Conservation (phyloP, 2,888 invertebrate species). For the Limnephilus marmoratus region DNA sequence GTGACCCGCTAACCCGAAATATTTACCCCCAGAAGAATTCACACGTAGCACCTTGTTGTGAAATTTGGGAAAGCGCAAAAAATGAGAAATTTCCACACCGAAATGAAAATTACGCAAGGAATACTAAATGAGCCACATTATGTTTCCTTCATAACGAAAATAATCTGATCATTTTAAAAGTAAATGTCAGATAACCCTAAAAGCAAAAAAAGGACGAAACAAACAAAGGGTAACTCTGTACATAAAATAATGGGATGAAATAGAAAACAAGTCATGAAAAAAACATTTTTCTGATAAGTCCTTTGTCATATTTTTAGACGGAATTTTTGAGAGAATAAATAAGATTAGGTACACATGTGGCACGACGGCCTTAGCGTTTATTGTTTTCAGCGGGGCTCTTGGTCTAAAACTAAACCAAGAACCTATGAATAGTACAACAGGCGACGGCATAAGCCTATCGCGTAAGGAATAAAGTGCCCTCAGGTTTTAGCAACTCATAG, state of each 20-base stretch:
- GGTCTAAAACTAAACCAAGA: not conserved
- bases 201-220: not conserved
- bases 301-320: not conserved
- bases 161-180: not conserved
- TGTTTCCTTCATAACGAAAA: not conserved
- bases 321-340: not conserved
- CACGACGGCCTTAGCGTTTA: not conserved
- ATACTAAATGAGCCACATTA: not conserved
- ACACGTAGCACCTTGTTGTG: not conserved
- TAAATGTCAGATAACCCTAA: not conserved
- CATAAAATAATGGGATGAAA: not conserved
- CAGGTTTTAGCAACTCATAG: not conserved
- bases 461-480: not conserved
- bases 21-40: slow-evolving; percentile 7
- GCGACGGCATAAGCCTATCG: not conserved
- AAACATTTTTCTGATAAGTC: not conserved
- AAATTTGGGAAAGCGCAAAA: slow-evolving; percentile 2
- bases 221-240: not conserved
- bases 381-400: not conserved
- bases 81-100: not conserved
- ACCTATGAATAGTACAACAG: not conserved
- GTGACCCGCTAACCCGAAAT: slow-evolving; percentile 16
- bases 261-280: not conserved
- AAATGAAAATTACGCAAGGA: slow-evolving; percentile 19
- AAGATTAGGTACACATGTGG: not conserved